These are phyloP conservation scores for Cheumatopsyche charites DNA, from an alignment of 1,140 invertebrate species.

Conservation along the genomic window DNA sequence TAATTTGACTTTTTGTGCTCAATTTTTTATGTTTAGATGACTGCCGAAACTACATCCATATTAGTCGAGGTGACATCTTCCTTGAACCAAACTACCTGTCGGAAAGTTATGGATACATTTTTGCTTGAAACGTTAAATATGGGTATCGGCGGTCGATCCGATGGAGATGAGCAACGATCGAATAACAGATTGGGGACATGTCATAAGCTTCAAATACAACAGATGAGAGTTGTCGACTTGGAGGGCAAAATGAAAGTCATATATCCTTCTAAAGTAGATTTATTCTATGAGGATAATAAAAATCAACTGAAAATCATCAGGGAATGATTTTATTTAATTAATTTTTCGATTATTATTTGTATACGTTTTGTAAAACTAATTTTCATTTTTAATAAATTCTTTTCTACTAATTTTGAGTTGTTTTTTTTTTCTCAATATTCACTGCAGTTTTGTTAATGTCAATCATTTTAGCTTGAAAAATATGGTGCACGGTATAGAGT, in stretches of 20 bases:
- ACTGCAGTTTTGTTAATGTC: no score
- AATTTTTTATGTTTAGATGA: conserved; percentile 59
- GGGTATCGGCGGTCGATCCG: conserved; percentile 56
- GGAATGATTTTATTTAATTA: conserved; percentile 13
- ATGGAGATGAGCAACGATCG: conserved; percentile 53
- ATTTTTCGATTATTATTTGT: conserved; percentile 7
- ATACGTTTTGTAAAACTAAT: background rate
- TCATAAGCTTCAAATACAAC: conserved; percentile 63
- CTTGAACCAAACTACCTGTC: conserved; percentile 68
- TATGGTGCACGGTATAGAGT: no score
- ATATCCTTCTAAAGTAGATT: conserved; percentile 79
- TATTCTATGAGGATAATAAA: conserved; percentile 60
- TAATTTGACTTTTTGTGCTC: no score
- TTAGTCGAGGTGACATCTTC: conserved; percentile 81
- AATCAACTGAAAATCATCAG: conserved; percentile 52
- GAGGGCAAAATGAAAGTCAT: conserved; percentile 73
- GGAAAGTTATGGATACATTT: conserved; percentile 71
- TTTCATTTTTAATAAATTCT: conserved; percentile 39
- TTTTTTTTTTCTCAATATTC: no score
- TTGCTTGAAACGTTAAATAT: conserved; percentile 68
- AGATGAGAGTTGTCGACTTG: conserved; percentile 73
- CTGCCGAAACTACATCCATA: conserved; percentile 68
- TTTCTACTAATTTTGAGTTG: no score
- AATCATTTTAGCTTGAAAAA: no score
- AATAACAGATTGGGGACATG: conserved; percentile 45